Evolutionary conservation across 2,113 vertebrate species (phyloP), one percentile per base, ranked within the genome.

Genomic region (Halichoeres trimaculatus): DNA sequence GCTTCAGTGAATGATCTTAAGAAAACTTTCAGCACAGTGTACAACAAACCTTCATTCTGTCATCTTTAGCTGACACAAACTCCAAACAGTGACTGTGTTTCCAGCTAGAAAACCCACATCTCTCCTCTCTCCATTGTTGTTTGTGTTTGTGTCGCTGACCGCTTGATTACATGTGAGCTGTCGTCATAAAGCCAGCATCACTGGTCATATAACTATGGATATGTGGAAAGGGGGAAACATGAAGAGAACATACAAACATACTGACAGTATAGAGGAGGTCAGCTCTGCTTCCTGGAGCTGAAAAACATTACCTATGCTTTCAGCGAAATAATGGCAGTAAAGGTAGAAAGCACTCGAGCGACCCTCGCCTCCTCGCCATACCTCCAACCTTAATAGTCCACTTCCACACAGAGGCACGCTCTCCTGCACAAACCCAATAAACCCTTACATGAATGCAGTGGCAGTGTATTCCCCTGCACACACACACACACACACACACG

Each of bases 371-470:
- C 35, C 45, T 47, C 13, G 20, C 10, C 10, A 9, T 67, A 51
- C 72, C 51, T 57, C 41, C 50, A 60, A 58, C 54, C 63, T 51
- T 74, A 77, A 83, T 61, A 67, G 50, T 47, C 68, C 76, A 47
- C 59, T 68, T 64, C 19, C 17, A 22, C 47, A 73, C 45, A 56
- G 63, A 62, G 23, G 40, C 64, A 72, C 17, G 19, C 48, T 67
- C 22, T 45, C 60, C 23, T 19, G 48, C 58, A 67, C 69, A 75
- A 40, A 52, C 13, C 67, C 22, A 64, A 74, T 30, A 70, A 48
- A 24, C 36, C 54, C 40, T 30, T n/a, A 55, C 30, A 56, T 65
- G 30, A 38, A 81, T 24, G 66, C 40, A 59, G 10, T 54, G 38
- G 23, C 26, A 38, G 41, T 43, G 35, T 52, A 60, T 40, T 12